phyloP scores from a whole-genome alignment of 1,140 invertebrate species.

The Drosophila nigromelanica region DNA sequence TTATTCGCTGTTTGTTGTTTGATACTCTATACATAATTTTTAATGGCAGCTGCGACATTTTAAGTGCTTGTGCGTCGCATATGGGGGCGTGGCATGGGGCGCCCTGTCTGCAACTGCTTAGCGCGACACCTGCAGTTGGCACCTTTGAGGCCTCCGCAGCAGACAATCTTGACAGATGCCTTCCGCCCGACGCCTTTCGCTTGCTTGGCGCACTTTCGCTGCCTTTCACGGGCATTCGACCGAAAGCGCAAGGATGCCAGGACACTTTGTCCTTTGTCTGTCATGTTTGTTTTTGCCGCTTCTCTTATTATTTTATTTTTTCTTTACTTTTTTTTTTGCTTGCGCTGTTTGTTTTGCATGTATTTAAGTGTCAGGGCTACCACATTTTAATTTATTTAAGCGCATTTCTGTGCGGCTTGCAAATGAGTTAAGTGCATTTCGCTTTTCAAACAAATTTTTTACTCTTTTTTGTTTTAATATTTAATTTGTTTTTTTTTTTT shows the following conservation, averaged over 20 bases:
- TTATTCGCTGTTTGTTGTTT: slow-evolving; percentile 66
- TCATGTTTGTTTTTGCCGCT: slow-evolving; percentile 38
- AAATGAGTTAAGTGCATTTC: slow-evolving; percentile 76
- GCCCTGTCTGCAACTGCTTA: slow-evolving; percentile 10
- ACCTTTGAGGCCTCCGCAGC: slow-evolving; percentile 12
- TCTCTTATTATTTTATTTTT: slow-evolving; percentile 12
- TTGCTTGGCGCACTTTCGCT: slow-evolving; percentile 53
- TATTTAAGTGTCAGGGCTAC: slow-evolving; percentile 71
- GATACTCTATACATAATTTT: slow-evolving; percentile 60
- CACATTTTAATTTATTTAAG: slow-evolving; percentile 81
- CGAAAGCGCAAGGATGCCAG: slow-evolving; percentile 47
- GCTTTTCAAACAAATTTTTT: slow-evolving; percentile 37
- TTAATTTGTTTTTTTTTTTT: slow-evolving; percentile 1
- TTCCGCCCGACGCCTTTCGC: slow-evolving; percentile 17
- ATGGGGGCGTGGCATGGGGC: neutral
- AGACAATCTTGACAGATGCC: slow-evolving; percentile 32
- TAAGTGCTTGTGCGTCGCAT: slow-evolving; percentile 51
- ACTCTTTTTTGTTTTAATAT: slow-evolving; percentile 2
- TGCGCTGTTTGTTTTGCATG: slow-evolving; percentile 9
- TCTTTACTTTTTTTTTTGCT: neutral
- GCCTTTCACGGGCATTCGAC: slow-evolving; percentile 61
- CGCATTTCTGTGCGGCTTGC: slow-evolving; percentile 51
- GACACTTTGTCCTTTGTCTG: slow-evolving; percentile 35
- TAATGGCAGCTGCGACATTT: slow-evolving; percentile 66
- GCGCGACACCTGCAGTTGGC: slow-evolving; percentile 14